Conservation (phyloP, 2,797 vertebrate genomes). For the Chelon auratus region DNA sequence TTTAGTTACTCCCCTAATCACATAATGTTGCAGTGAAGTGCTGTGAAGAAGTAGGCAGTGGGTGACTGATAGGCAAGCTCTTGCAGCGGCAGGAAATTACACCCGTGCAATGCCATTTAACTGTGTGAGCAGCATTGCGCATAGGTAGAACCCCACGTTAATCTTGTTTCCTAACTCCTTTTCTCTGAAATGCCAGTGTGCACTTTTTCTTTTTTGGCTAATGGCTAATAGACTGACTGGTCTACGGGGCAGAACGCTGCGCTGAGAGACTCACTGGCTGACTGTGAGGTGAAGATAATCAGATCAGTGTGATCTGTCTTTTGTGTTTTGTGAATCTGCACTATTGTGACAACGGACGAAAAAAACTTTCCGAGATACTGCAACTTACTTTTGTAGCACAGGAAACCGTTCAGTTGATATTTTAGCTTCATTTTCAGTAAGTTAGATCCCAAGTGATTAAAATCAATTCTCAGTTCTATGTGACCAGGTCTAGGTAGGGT, state of each 20-base stretch:
- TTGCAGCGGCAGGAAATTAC: slow-evolving; percentile 55
- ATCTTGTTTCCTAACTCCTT: slow-evolving; percentile 43
- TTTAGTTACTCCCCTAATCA: slow-evolving; percentile 61
- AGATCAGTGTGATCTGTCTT: slow-evolving; percentile 14
- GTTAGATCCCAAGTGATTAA: too few species aligned
- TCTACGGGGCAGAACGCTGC: slow-evolving; percentile 25
- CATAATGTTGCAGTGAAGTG: slow-evolving; percentile 58
- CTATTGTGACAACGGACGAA: background rate
- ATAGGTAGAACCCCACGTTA: slow-evolving; percentile 55
- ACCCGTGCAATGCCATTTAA: slow-evolving; percentile 53
- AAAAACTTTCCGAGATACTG: background rate
- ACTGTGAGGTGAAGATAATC: slow-evolving; percentile 2
- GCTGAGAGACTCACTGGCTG: slow-evolving; percentile 32
- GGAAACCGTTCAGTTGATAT: too few species aligned
- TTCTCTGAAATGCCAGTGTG: slow-evolving; percentile 58
- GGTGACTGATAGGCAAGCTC: slow-evolving; percentile 64
- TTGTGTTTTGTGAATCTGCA: background rate
- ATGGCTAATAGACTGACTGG: slow-evolving; percentile 36
- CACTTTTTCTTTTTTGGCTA: slow-evolving; percentile 53
- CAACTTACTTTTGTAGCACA: too few species aligned
- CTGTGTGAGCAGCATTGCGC: slow-evolving; percentile 51
- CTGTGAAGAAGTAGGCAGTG: slow-evolving; percentile 37
- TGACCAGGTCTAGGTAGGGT: too few species aligned
- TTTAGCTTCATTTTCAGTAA: background rate
- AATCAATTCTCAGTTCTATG: background rate